A percentile compares a stretch with the other conserved stretches of the same genome.
These are phyloP conservation scores for Aleiodes testaceus DNA, from an alignment of 2,888 invertebrate genomes.

Conservation along the genomic window DNA sequence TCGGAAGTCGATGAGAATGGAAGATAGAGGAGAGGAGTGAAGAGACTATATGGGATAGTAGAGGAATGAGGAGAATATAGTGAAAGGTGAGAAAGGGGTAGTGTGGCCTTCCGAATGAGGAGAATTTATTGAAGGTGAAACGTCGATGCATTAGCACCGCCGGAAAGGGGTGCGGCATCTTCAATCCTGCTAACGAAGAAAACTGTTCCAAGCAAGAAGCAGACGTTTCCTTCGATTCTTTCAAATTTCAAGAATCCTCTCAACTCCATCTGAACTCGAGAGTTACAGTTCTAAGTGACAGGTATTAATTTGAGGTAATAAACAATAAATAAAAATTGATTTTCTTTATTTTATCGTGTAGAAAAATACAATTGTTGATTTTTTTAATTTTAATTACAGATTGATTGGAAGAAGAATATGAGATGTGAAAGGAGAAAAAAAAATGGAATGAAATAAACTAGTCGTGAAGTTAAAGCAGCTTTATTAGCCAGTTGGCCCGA, in stretches of 20 bases:
- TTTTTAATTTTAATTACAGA: neutral
- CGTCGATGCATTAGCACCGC: conserved; percentile 63
- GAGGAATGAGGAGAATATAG: conserved; percentile 7
- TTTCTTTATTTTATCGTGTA: too few relatives aligned
- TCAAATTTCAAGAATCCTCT: neutral
- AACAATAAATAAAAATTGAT: neutral
- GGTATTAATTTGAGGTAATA: neutral
- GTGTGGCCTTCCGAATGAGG: conserved; percentile 32
- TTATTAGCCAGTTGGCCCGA: conserved; percentile 28
- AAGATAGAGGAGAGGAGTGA: neutral
- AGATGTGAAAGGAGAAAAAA: neutral
- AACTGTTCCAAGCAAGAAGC: conserved; percentile 20
- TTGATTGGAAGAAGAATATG: neutral
- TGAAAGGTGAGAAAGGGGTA: neutral
- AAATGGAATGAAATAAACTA: conserved; percentile 23
- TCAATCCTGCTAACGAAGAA: conserved; percentile 42
- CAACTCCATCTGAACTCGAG: neutral
- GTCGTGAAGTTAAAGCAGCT: conserved; percentile 37
- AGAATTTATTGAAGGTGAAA: conserved; percentile 64
- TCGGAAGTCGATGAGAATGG: conserved; percentile 34
- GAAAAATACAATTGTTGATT: neutral
- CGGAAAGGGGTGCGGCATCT: conserved; percentile 59
- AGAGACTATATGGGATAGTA: conserved; percentile 12
- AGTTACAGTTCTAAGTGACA: too few relatives aligned
- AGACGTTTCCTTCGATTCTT: conserved; percentile 19